Base-by-base conservation (phyloP, 2,888 invertebrate genomes). In the Coecobrya sp. region DNA sequence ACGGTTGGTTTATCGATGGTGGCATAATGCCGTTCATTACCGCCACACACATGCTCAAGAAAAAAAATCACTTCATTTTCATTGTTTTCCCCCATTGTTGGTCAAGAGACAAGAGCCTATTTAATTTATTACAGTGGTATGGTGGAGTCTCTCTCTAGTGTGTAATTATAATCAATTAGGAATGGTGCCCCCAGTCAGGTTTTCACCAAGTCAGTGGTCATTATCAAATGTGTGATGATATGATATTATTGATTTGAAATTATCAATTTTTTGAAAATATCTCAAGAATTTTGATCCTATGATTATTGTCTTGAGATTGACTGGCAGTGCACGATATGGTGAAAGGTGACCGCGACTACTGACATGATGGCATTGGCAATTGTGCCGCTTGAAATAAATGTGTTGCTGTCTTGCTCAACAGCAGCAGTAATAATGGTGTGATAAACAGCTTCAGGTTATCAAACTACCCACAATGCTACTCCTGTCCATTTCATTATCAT, bases 151-250 rank as follows among this genome's bases (percentile, higher is more conserved):
- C 49, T 76, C 45, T 30, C 13, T 45, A 13, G 36, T 42, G 36
- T 73, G 45, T 84, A 84, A 84, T 84, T 86, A 86, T 4, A 59
- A 86, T 76, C 86, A 86, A 86, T 86, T 86, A 76, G 76, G n/a
- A n/a, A 73, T 22, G 27, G 70, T 73, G 22, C 62, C 36, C 30
- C 42, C 22, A 42, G 52, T 73, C 86, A 86, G 55, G 55, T 86
- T 76, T 86, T 76, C 76, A 13, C 59, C 36, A 11, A 30, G n/a
- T 30, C 25, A 3, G 59, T 59, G 59, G 11, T 25, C 10, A 62
- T 62, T 62, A 62, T 0, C n/a, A 30, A 85, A 42, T 16, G 55
- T n/a, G n/a, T 82, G 59, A 4, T 16, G 59, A 8, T 22, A 62
- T 62, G 52, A 59, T 19, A 25, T 19, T 42, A 11, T 0, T 36